phyloP scores from a whole-genome alignment of 2,797 vertebrate species.

The Philypnodon macrostomus region DNA sequence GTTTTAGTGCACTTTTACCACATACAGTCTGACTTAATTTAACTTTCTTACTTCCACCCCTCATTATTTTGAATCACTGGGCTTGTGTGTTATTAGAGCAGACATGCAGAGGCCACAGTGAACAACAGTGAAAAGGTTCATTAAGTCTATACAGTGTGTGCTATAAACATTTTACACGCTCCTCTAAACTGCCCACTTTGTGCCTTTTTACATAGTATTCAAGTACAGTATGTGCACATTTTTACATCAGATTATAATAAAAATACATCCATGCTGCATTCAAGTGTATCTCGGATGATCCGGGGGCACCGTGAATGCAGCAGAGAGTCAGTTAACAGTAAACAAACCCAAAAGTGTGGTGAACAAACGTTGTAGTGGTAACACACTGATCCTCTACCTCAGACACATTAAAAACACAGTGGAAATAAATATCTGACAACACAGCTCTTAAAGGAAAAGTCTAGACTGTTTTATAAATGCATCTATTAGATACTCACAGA shows the following conservation, averaged over 20 bases:
- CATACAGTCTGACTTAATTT: background rate
- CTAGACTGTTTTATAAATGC: background rate
- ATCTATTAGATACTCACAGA: background rate
- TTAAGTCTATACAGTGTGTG: constrained; percentile 82
- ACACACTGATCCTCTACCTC: background rate
- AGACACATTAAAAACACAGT: background rate
- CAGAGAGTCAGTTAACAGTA: background rate
- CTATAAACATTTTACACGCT: constrained; percentile 86
- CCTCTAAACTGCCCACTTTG: constrained; percentile 42
- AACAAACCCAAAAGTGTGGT: constrained; percentile 4
- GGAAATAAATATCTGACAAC: constrained; percentile 6
- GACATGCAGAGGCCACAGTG: constrained; percentile 70
- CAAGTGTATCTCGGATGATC: too few species aligned
- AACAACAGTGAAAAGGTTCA: constrained; percentile 67
- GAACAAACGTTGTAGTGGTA: constrained; percentile 1
- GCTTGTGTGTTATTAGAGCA: constrained; percentile 68
- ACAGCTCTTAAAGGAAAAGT: constrained; percentile 1
- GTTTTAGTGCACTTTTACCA: background rate
- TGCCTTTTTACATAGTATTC: constrained; percentile 66
- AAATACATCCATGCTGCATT: constrained; percentile 5
- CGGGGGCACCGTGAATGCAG: background rate
- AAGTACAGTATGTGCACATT: constrained; percentile 77
- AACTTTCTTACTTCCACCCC: background rate
- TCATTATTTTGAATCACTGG: constrained; percentile 51
- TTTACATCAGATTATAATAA: constrained; percentile 59